phyloP scores from a whole-genome alignment of 2,797 vertebrate species.

The Triplophysa yarkandensis region DNA sequence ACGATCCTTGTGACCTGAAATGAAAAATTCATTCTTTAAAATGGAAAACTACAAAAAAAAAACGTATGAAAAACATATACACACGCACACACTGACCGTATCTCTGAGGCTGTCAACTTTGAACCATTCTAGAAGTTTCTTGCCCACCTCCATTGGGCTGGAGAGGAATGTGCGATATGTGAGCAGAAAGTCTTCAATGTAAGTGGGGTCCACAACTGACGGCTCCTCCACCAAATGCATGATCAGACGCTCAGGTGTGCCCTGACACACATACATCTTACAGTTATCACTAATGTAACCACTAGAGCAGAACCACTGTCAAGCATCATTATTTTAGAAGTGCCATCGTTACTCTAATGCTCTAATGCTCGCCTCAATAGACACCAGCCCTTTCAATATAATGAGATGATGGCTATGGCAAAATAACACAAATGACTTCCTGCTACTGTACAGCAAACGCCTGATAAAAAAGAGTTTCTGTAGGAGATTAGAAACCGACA shows the following conservation, averaged over 20 bases:
- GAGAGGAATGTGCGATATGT: conserved; percentile 94
- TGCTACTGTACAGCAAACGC: not conserved
- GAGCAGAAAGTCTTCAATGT: conserved; percentile 95
- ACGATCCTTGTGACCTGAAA: conserved; percentile 92
- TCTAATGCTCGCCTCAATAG: not conserved
- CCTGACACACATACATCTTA: conserved; percentile 69
- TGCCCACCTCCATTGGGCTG: conserved; percentile 90
- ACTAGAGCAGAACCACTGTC: not conserved
- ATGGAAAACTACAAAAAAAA: not conserved
- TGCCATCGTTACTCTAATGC: too few species aligned
- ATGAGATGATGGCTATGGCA: not conserved
- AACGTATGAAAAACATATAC: not conserved
- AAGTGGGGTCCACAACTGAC: conserved; percentile 95
- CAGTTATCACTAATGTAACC: not conserved
- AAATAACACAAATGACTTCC: not conserved
- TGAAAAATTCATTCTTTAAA: conserved; percentile 11
- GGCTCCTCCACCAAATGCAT: conserved; percentile 98
- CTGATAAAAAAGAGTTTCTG: not conserved
- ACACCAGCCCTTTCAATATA: not conserved
- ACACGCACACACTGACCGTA: conserved; percentile 80
- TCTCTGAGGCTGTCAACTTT: conserved; percentile 87
- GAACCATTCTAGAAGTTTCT: conserved; percentile 94
- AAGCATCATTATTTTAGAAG: not conserved
- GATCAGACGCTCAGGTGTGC: conserved; percentile 92
- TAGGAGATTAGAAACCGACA: conserved; percentile 8